Evolutionary conservation across 2,888 invertebrate genomes (phyloP).

Genomic region (Heterodera filipjevi): DNA sequence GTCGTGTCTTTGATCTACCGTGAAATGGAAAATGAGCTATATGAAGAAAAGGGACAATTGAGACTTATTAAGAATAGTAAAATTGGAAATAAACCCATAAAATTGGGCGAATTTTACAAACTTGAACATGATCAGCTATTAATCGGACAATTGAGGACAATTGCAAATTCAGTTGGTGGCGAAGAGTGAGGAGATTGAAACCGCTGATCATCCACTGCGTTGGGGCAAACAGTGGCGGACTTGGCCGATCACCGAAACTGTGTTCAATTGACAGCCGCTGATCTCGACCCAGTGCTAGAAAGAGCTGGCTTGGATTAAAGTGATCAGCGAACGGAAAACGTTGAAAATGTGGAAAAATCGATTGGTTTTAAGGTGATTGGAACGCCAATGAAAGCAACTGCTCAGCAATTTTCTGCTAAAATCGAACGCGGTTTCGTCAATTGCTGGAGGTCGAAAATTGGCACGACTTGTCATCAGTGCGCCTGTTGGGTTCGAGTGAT

Average conservation of each 20-base stretch:
- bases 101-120: too few species aligned
- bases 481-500: background rate
- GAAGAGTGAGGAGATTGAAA: too few species aligned
- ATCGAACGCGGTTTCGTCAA: background rate
- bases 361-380: background rate
- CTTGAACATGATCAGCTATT: too few species aligned
- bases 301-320: background rate
- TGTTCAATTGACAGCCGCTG: background rate
- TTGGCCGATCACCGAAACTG: background rate
- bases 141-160: too few species aligned
- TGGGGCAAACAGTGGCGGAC: background rate
- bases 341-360: background rate
- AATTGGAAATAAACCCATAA: too few species aligned
- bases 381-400: slow-evolving; percentile 8
- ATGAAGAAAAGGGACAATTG: too few species aligned
- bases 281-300: too few species aligned
- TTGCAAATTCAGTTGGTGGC: too few species aligned
- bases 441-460: background rate
- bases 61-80: too few species aligned
- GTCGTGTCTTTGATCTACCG: too few species aligned
- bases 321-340: background rate
- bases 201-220: background rate
- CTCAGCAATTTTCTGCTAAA: background rate
- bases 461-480: background rate
- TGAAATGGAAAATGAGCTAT: too few species aligned